phyloP scores from a whole-genome alignment of 2,888 invertebrate species.

The Neoascia interrupta region DNA sequence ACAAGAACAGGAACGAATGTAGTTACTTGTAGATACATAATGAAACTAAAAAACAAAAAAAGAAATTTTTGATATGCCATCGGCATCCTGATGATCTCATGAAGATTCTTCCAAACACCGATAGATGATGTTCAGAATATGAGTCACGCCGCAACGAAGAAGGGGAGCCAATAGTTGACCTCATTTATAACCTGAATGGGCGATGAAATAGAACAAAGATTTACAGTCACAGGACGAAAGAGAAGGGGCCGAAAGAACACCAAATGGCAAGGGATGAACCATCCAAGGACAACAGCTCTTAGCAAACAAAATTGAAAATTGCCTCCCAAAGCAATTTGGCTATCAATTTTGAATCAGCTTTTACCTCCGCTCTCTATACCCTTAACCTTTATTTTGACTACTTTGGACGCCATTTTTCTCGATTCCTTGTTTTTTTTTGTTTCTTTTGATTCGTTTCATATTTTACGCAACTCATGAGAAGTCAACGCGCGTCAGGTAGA shows the following conservation, averaged over 20 bases:
- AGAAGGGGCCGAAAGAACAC: constrained; percentile 34
- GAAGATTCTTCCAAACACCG: constrained; percentile 37
- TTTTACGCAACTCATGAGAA: constrained; percentile 51
- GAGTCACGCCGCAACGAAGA: not conserved
- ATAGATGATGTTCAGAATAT: too few species aligned
- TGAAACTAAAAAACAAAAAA: not conserved
- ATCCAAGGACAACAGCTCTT: constrained; percentile 49
- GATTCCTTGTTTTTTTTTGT: constrained; percentile 12
- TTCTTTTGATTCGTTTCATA: constrained; percentile 18
- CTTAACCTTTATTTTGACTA: too few species aligned
- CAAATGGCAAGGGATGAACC: constrained; percentile 18
- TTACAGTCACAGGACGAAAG: constrained; percentile 13
- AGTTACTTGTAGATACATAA: too few species aligned
- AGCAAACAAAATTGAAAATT: constrained; percentile 64
- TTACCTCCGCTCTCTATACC: not conserved
- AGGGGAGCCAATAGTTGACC: constrained; percentile 62
- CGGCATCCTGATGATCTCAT: constrained; percentile 66
- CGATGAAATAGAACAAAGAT: constrained; percentile 60
- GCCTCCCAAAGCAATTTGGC: constrained; percentile 66
- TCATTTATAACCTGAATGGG: constrained; percentile 67
- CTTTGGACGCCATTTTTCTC: constrained; percentile 15
- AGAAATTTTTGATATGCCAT: constrained; percentile 63
- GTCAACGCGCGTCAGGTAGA: constrained; percentile 45
- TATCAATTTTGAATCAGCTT: constrained; percentile 64
- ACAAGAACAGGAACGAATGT: too few species aligned